Evolutionary conservation across 2,113 vertebrate genomes (phyloP), one percentile per base, ranked within the genome.

Genomic region (Ceyx cyanopectus): DNA sequence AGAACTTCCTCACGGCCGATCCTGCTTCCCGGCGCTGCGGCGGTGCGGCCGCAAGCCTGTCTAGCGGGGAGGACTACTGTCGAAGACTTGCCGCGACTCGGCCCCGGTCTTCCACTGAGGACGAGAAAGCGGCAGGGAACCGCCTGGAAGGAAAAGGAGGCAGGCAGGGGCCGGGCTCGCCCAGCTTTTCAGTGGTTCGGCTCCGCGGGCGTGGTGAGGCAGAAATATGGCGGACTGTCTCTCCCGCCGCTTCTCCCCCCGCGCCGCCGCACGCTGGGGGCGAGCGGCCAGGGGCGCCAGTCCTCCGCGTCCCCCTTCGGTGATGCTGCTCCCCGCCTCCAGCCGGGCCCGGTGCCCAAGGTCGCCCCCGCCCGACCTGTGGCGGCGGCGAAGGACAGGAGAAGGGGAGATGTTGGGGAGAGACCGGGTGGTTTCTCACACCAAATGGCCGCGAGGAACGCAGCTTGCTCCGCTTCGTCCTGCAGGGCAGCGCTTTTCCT

Each of bases 171-270:
- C 48, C 48, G 8, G 12, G 22, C 48, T 50, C 21, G 24, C 50
- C 24, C 12, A 14, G 10, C 50, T 51, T 51, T 51, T 51, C 50
- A 51, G 26, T 51, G 50, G 12, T 9, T 51, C 14, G 23, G 23
- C 12, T 51, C 50, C 50, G 50, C 23, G 50, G 50, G 50, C 50
- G 50, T 51, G 50, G 50, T 51, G 50, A 51, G 50, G 23, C 50
- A 51, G 50, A 51, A 51, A 51, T 51, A 51, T 51, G 50, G 50
- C 97, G 97, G 96, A 92, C 72, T 73, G 82, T 30, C 91, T 65
- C 93, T 66, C 73, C 61, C 89, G 32, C 79, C 22, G 60, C 75
- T n/a, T 32, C 78, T 46, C 54, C 70, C 87, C 32, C 74, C 46
- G 30, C 65, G 81, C 91, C 66, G 43, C 72, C 30, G 62, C 82